These are phyloP conservation scores for Morpho helenor DNA, from an alignment of 2,888 invertebrate genomes.

Conservation along the genomic window DNA sequence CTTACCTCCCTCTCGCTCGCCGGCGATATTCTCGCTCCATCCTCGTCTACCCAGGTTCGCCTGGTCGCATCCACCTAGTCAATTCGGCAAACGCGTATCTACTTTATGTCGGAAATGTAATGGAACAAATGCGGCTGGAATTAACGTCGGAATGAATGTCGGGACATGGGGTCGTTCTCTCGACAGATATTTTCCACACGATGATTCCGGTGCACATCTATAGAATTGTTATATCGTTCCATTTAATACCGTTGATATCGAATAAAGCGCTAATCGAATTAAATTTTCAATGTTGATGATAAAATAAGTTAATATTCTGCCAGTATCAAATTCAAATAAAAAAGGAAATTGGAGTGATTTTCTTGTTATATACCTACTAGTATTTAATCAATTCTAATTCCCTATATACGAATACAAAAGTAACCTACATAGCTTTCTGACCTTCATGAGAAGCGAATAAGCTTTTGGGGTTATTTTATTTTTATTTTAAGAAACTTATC, in stretches of 20 bases:
- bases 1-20: constrained; percentile 54
- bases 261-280: constrained; percentile 9
- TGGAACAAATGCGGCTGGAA: constrained; percentile 79
- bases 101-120: constrained; percentile 80
- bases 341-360: too few relatives aligned
- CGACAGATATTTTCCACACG: constrained; percentile 73
- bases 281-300: neutral
- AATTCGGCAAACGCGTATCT: constrained; percentile 78
- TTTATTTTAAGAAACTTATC: too few relatives aligned
- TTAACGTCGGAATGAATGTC: constrained; percentile 77
- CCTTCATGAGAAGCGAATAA: too few relatives aligned
- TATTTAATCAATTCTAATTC: too few relatives aligned
- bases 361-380: too few relatives aligned
- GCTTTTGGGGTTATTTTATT: too few relatives aligned
- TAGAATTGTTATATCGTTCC: constrained; percentile 49
- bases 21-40: constrained; percentile 43
- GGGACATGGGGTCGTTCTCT: constrained; percentile 72
- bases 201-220: constrained; percentile 73
- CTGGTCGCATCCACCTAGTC: constrained; percentile 77
- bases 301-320: too few relatives aligned
- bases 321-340: too few relatives aligned
- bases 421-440: too few relatives aligned
- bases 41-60: constrained; percentile 60
- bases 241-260: constrained; percentile 16
- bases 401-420: too few relatives aligned